Percentiles rank a stretch among this genome's conserved stretches.
These are phyloP conservation scores for Chauna torquata DNA, from an alignment of 2,113 vertebrate genomes.

Conservation along the genomic window DNA sequence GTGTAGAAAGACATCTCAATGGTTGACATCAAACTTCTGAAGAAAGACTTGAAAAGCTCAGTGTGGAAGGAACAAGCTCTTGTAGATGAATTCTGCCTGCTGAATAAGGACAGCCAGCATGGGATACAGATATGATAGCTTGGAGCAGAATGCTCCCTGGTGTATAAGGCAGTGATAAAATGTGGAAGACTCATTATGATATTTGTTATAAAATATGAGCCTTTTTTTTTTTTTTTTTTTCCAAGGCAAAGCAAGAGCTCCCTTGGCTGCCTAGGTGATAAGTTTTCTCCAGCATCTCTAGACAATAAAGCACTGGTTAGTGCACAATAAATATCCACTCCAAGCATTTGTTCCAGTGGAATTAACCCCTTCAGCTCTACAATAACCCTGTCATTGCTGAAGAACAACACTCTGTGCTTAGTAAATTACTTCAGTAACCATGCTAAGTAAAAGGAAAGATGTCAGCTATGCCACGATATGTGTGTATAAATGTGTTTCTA, in stretches of 20 bases:
- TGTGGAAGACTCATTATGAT: background rate
- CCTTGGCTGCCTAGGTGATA: background rate
- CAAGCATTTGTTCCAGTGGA: background rate
- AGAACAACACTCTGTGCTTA: background rate
- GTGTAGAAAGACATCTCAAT: fast-evolving
- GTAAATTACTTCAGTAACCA: background rate
- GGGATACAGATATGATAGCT: background rate
- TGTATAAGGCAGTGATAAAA: slow-evolving; percentile 4
- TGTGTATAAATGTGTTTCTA: background rate
- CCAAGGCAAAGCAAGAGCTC: background rate
- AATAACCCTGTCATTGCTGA: background rate
- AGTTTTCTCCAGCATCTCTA: background rate
- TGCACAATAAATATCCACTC: background rate
- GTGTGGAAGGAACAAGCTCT: background rate
- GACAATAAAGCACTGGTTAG: background rate
- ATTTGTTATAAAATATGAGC: background rate
- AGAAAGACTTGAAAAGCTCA: background rate
- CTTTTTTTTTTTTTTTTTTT: background rate
- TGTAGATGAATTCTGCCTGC: background rate
- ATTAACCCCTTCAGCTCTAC: background rate
- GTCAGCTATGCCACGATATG: fast-evolving
- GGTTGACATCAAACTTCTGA: background rate
- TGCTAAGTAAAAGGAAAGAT: background rate
- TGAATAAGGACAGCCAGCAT: background rate
- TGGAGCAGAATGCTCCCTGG: background rate